Percentiles rank a stretch among this genome's conserved stretches.
These are phyloP conservation scores for Stictonetta naevosa DNA, from an alignment of 2,113 vertebrate species.

Conservation along the genomic window DNA sequence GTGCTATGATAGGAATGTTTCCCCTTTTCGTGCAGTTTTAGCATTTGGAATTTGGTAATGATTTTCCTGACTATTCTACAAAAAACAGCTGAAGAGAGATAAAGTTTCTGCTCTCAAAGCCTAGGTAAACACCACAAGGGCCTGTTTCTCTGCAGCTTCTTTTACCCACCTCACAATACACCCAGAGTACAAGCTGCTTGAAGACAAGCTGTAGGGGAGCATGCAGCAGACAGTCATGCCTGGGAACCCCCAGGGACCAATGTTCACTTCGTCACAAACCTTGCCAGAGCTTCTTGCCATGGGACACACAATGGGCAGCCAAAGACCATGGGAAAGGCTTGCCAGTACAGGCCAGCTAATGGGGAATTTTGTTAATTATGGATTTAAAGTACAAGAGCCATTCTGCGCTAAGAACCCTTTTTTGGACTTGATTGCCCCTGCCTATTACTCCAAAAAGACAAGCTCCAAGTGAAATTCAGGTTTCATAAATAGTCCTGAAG, in stretches of 20 bases:
- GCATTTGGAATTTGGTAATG: background rate
- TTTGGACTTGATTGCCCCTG: background rate
- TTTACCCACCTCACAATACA: background rate
- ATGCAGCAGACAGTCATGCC: no score
- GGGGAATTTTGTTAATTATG: background rate
- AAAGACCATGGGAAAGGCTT: background rate
- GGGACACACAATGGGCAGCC: background rate
- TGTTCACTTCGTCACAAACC: background rate
- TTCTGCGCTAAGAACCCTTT: background rate
- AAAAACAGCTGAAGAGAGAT: background rate
- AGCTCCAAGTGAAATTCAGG: background rate
- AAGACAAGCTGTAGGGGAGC: background rate
- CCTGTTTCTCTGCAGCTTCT: background rate
- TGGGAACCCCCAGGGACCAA: rapidly evolving
- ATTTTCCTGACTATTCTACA: conserved; percentile 17
- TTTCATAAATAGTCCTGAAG: background rate
- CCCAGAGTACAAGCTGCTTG: background rate
- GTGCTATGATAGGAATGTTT: background rate
- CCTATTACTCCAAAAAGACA: background rate
- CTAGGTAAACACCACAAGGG: background rate
- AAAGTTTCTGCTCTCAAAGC: background rate
- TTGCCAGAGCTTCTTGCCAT: background rate
- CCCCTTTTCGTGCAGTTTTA: background rate
- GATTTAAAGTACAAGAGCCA: background rate
- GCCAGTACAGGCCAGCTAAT: background rate